Conservation (phyloP, 2,113 vertebrate genomes). For the Sialia sialis region DNA sequence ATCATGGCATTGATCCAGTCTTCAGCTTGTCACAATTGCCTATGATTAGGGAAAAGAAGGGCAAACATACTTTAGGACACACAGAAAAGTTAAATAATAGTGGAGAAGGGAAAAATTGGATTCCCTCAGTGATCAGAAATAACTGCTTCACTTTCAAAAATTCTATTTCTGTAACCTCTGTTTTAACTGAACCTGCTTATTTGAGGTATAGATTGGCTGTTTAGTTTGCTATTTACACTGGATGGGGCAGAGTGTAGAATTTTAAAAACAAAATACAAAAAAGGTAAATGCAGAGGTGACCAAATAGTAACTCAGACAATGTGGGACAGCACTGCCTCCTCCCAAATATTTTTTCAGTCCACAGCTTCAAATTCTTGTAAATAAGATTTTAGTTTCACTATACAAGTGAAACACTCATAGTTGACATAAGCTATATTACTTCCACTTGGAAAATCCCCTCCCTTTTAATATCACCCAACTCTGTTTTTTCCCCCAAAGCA, state of each 20-base stretch:
- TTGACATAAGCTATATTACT: neutral
- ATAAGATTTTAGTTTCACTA: neutral
- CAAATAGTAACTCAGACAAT: neutral
- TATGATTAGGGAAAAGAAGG: neutral
- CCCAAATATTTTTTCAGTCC: neutral
- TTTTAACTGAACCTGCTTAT: neutral
- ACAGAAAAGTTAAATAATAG: neutral
- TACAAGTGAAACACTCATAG: neutral
- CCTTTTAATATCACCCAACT: neutral
- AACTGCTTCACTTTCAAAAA: neutral
- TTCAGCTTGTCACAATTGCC: slow-evolving; percentile 4
- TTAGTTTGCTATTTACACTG: neutral
- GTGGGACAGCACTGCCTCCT: neutral
- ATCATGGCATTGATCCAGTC: neutral
- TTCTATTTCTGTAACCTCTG: neutral
- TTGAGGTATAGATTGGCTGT: neutral
- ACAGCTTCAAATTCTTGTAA: neutral
- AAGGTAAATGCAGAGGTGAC: neutral
- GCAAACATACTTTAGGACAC: neutral
- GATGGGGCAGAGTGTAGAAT: neutral
- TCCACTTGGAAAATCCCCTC: neutral
- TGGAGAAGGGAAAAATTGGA: neutral
- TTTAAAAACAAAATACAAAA: neutral
- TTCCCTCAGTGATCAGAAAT: neutral
- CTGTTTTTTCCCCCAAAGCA: neutral